phyloP scores from a whole-genome alignment of 2,113 vertebrate genomes.

The Amphilophus citrinellus region DNA sequence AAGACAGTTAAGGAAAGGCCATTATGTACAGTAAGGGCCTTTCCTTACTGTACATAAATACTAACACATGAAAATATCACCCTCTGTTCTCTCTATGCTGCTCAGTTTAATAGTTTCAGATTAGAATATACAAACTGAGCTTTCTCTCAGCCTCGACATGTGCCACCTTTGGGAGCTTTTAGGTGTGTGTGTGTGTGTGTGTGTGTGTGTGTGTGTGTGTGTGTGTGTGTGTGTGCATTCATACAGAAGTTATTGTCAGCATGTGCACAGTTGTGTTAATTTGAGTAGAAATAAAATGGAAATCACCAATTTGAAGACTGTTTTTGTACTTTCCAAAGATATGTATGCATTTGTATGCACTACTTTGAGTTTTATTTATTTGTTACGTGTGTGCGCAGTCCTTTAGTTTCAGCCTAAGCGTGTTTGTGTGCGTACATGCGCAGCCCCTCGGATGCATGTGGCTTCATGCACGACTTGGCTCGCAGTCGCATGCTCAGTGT shows the following conservation, averaged over 20 bases:
- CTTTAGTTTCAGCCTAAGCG: not conserved
- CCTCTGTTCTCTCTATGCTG: not conserved
- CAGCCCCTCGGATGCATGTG: not conserved
- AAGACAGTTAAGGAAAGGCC: not conserved
- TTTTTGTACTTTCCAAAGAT: conserved; percentile 34
- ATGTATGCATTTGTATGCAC: not conserved
- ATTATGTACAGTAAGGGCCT: not conserved
- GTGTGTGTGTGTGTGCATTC: not conserved
- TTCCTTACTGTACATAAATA: not conserved
- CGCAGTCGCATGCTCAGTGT: conserved; percentile 4
- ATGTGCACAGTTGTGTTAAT: conserved; percentile 42
- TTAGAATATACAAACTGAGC: not conserved
- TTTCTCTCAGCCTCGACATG: not conserved
- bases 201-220: not conserved
- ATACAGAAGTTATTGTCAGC: conserved; percentile 21
- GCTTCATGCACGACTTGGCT: conserved; percentile 21
- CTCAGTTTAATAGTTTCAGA: not conserved
- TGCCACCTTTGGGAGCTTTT: too few relatives aligned
- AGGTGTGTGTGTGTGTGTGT: conserved; percentile 3
- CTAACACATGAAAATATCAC: not conserved
- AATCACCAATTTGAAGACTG: conserved; percentile 36
- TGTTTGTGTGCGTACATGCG: conserved; percentile 7
- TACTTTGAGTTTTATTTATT: not conserved
- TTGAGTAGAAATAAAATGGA: conserved; percentile 36
- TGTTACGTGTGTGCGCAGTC: not conserved